Evolutionary conservation across 2,888 invertebrate species (phyloP), one percentile per base, ranked within the genome.

Genomic region (Xylocampa areola): DNA sequence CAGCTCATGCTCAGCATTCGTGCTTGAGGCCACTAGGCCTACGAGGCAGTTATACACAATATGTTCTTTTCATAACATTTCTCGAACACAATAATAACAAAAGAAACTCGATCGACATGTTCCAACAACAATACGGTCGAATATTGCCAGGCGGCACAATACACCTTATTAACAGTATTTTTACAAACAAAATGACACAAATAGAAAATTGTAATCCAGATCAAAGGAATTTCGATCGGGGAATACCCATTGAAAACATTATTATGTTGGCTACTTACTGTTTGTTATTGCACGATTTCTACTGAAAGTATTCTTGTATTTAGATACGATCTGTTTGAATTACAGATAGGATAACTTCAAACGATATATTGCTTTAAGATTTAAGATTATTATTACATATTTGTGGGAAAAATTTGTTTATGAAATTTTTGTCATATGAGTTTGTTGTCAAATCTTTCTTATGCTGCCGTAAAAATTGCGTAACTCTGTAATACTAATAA

Each of bases 121-220:
- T 33, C 16, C 10, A 16, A 14, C 11, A 21, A 13, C 2, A 5
- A 19, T 2, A 11, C 13, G 6, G 7, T 25, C 10, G 3, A 14
- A 39, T 25, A 11, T n/a, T n/a, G n/a, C n/a, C n/a, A n/a, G n/a
- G n/a, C n/a, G 11, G 11, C 7, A 21, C 11, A 36, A 36, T 21
- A 21, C 10, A 36, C 36, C 36, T 36, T 11, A 21, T 36, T 36
- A 36, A 11, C 36, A 1, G 36, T 36, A 2, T 13, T 13, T 36
- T 21, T 36, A 36, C 21, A 36, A 36, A 36, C 36, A 36, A 21
- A 36, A 21, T 36, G 36, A 36, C 19, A 36, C 21, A 7, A 36
- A 36, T 36, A 11, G 21, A 21, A 36, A 36, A 36, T 1, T 16
- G 6, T 10, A 17, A 19, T 54, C 19, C 2, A 27, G 8, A 32